Percentiles rank a stretch among this genome's conserved stretches.
phyloP scores from a whole-genome alignment of 2,113 vertebrate genomes.

The Myiozetetes cayanensis region DNA sequence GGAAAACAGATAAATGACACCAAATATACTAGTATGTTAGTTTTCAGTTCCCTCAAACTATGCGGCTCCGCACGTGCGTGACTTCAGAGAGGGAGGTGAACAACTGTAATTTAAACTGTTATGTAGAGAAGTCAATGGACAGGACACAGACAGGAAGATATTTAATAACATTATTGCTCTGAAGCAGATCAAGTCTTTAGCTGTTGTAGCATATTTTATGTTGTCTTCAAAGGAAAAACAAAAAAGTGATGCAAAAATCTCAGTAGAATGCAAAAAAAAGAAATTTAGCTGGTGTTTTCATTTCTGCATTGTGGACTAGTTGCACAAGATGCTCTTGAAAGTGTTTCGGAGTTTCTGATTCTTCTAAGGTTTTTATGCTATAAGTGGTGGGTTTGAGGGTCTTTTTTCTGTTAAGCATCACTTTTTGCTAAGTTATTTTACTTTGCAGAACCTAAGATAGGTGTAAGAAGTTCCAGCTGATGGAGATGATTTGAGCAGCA shows the following conservation, averaged over 20 bases:
- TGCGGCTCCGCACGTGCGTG: neutral
- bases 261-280: neutral
- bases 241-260: neutral
- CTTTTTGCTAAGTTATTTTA: neutral
- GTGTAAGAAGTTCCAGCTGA: neutral
- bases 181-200: neutral
- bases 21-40: neutral
- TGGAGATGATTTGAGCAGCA: neutral
- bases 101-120: neutral
- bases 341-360: neutral
- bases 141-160: neutral
- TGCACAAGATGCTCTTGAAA: neutral
- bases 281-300: neutral
- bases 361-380: neutral
- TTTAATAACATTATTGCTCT: neutral
- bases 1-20: neutral
- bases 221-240: neutral
- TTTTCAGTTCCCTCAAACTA: neutral
- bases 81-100: neutral
- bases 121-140: neutral
- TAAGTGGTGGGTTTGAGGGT: neutral
- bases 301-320: neutral
- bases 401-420: neutral
- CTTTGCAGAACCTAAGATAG: neutral
- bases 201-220: neutral